phyloP scores from a whole-genome alignment of 2,797 vertebrate species.

The Hydrophis major region DNA sequence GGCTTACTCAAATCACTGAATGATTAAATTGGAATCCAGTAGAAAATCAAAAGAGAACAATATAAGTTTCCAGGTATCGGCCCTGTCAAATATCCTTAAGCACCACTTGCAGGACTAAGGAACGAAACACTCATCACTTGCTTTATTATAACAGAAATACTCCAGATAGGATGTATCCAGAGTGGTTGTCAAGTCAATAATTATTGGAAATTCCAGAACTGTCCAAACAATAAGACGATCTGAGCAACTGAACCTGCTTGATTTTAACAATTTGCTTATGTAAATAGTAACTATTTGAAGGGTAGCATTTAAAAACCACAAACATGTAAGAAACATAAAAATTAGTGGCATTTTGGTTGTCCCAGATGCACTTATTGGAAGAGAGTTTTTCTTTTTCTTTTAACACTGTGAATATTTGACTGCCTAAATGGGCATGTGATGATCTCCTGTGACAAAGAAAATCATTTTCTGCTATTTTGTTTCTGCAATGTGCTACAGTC shows the following conservation, averaged over 20 bases:
- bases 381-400: too few relatives aligned
- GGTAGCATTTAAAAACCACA: slow-evolving; percentile 10
- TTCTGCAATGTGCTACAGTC: slow-evolving; percentile 40
- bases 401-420: slow-evolving; percentile 24
- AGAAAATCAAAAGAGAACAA: neutral
- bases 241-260: slow-evolving; percentile 15
- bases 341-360: neutral
- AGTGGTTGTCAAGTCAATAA: neutral
- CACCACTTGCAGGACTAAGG: neutral
- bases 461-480: slow-evolving; percentile 31
- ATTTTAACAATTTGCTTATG: slow-evolving; percentile 7
- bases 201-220: neutral
- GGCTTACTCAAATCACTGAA: neutral
- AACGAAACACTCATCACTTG: neutral
- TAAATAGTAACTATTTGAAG: slow-evolving; percentile 32
- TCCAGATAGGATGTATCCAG: too few relatives aligned
- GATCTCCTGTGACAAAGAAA: slow-evolving; percentile 33
- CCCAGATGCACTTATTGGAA: neutral
- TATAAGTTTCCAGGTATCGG: neutral
- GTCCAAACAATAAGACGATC: neutral
- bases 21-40: neutral
- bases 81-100: neutral
- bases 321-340: neutral
- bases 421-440: slow-evolving; percentile 31
- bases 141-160: too few relatives aligned